A percentile compares a stretch with the other conserved stretches of the same genome.
These are phyloP conservation scores for Sciurus niger DNA, from an alignment of 2,113 vertebrate species.

Conservation along the genomic window DNA sequence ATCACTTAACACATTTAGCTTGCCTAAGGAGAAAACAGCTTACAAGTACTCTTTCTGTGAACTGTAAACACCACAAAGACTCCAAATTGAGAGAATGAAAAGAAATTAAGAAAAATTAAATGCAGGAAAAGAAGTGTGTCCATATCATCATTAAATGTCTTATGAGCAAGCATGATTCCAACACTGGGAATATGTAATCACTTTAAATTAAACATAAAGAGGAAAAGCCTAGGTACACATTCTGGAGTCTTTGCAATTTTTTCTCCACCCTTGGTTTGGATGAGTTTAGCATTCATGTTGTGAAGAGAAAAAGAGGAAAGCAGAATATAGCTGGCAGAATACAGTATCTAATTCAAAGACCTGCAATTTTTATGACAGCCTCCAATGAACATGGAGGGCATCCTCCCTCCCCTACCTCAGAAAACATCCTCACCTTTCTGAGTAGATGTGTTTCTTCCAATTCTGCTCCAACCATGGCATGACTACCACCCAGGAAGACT, in stretches of 20 bases:
- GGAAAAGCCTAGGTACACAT: not conserved
- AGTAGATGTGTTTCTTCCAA: not conserved
- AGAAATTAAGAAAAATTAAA: constrained; percentile 63
- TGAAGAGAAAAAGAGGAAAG: not conserved
- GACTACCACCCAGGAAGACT: not conserved
- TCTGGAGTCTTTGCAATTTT: not conserved
- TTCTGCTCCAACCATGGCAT: not conserved
- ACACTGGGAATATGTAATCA: not conserved
- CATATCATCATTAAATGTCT: not conserved
- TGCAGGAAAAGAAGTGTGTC: not conserved
- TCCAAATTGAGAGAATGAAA: constrained; percentile 57
- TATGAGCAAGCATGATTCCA: not conserved
- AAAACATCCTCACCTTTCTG: not conserved
- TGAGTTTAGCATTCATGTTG: not conserved
- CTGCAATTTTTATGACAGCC: not conserved
- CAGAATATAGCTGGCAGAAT: not conserved
- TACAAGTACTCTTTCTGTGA: constrained; percentile 55
- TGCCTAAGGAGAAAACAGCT: constrained; percentile 72
- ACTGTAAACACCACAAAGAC: constrained; percentile 64
- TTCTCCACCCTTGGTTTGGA: not conserved
- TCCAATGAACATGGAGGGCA: not conserved
- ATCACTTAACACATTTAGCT: constrained; percentile 75
- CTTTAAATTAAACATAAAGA: constrained; percentile 8
- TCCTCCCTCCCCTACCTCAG: rapidly evolving
- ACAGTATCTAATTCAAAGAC: not conserved